Evolutionary conservation across 2,797 vertebrate species (phyloP).

Genomic region (Sternarchorhynchus goeldii): DNA sequence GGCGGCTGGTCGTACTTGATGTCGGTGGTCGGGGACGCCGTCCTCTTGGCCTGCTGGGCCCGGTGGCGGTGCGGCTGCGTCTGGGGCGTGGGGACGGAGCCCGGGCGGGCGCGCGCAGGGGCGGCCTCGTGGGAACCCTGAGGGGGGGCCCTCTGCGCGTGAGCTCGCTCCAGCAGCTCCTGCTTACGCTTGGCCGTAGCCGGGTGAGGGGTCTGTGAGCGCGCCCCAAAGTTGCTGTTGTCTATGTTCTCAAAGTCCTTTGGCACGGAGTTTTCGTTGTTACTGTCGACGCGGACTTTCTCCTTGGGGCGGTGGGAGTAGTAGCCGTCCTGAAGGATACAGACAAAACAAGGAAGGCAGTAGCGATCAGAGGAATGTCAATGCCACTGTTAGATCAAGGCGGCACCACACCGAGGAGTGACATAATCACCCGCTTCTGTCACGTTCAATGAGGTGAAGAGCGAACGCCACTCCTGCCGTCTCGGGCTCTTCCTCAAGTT

Average conservation of each 20-base stretch:
- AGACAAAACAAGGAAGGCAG: constrained; percentile 21
- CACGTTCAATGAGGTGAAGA: constrained; percentile 49
- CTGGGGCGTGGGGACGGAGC: constrained; percentile 58
- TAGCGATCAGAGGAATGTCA: constrained; percentile 50
- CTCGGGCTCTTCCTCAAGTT: too few relatives aligned
- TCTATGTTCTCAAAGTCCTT: constrained; percentile 98
- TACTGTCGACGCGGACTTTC: constrained; percentile 94
- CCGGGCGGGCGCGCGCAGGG: constrained; percentile 55
- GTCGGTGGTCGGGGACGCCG: constrained; percentile 71
- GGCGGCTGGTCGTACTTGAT: constrained; percentile 82
- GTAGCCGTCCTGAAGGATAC: constrained; percentile 83
- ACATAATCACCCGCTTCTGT: constrained; percentile 16
- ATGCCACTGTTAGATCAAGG: not conserved
- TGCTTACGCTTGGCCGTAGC: constrained; percentile 78
- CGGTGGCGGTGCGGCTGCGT: constrained; percentile 36
- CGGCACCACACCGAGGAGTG: constrained; percentile 18
- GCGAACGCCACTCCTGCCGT: not conserved
- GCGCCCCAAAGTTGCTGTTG: constrained; percentile 95
- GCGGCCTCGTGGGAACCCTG: constrained; percentile 81
- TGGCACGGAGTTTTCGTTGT: constrained; percentile 98
- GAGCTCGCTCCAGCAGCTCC: constrained; percentile 79
- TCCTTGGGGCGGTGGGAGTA: constrained; percentile 96
- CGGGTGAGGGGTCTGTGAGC: constrained; percentile 84
- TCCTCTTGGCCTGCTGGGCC: constrained; percentile 64
- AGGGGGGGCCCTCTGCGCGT: constrained; percentile 74